These are phyloP conservation scores for Siderastrea radians DNA, from an alignment of 92 coral and sea anemone genomes.

Conservation along the genomic window DNA sequence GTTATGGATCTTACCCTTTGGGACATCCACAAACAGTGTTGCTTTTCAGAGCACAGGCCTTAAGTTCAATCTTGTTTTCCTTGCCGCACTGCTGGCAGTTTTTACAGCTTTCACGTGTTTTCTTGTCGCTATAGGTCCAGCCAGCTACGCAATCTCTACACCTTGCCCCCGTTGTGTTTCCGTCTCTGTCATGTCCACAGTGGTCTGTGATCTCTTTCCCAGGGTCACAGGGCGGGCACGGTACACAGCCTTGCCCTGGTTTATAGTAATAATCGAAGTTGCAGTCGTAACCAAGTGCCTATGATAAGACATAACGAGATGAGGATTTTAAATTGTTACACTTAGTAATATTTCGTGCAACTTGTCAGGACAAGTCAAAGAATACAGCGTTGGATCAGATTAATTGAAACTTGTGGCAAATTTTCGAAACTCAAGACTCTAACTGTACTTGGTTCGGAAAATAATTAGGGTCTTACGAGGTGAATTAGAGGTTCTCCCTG, in stretches of 20 bases:
- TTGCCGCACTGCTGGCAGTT: neutral
- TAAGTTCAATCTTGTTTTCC: neutral
- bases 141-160: neutral
- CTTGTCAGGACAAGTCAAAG: no score
- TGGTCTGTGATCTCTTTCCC: neutral
- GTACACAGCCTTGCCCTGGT: neutral
- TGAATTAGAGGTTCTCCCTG: no score
- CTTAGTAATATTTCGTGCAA: neutral
- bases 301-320: neutral
- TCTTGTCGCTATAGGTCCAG: neutral
- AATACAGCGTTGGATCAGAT: no score
- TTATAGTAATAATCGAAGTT: neutral
- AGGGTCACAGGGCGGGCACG: slow-evolving; percentile 10
- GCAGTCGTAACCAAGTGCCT: neutral
- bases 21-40: slow-evolving; percentile 47
- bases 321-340: neutral
- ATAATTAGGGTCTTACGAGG: no score
- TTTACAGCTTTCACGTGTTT: neutral
- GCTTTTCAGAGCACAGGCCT: slow-evolving; percentile 2
- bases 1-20: slow-evolving; percentile 24
- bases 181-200: slow-evolving; percentile 8
- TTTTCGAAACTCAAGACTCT: no score
- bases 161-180: neutral
- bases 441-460: no score
- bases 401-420: no score